Evolutionary conservation across 2,888 invertebrate genomes (phyloP).

Genomic region (Ommatoiulus sabulosus): DNA sequence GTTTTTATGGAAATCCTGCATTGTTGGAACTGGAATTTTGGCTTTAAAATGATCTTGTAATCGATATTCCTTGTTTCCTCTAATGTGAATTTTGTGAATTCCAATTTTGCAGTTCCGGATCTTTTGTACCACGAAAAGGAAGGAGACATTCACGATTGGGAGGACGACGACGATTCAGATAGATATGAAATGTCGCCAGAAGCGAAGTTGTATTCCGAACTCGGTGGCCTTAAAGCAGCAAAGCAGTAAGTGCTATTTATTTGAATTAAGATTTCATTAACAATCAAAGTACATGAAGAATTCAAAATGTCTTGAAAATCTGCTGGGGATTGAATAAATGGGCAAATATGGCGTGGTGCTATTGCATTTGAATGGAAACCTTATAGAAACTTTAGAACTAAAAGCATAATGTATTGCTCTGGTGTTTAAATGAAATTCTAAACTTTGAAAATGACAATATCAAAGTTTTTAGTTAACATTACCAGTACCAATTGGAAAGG

Average conservation of each 20-base stretch:
- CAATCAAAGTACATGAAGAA: too few species aligned
- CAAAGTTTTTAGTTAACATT: too few species aligned
- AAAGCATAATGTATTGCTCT: too few species aligned
- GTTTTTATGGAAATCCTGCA: neutral
- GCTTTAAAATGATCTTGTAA: neutral
- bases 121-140: conserved; percentile 51
- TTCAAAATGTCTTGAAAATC: too few species aligned
- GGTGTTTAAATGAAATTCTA: too few species aligned
- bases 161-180: conserved; percentile 24
- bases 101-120: conserved; percentile 36
- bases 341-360: too few species aligned
- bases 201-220: conserved; percentile 25
- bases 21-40: neutral
- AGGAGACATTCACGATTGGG: conserved; percentile 47
- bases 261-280: too few species aligned
- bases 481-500: too few species aligned
- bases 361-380: too few species aligned
- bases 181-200: conserved; percentile 29
- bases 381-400: too few species aligned
- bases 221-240: conserved; percentile 13
- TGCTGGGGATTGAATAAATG: too few species aligned
- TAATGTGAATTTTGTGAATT: neutral
- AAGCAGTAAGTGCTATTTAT: neutral
- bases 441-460: too few species aligned
- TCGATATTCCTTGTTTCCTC: neutral